Percentiles rank a stretch among this genome's conserved stretches.
Conservation (phyloP, 2,888 invertebrate genomes). For the Galeruca laticollis region DNA sequence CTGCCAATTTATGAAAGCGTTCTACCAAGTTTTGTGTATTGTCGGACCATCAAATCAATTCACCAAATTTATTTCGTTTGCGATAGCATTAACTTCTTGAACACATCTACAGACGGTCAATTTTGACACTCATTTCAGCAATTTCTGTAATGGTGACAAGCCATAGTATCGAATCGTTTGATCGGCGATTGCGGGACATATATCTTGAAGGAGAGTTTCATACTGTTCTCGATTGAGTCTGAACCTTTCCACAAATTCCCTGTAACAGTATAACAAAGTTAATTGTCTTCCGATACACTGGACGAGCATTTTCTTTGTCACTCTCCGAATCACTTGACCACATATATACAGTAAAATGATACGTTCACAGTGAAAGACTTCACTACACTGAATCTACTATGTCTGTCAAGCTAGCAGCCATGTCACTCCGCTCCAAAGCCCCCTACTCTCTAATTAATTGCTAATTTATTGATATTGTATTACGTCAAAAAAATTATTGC, state of each 20-base stretch:
- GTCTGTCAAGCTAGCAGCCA: too few species aligned
- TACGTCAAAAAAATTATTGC: too few species aligned
- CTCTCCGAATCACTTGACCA: constrained; percentile 14
- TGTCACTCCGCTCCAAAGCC: too few species aligned
- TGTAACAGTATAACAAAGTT: constrained; percentile 21
- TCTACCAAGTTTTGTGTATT: too few species aligned
- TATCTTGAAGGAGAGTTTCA: constrained; percentile 9
- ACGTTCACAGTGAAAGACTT: too few species aligned
- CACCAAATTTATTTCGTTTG: constrained; percentile 45
- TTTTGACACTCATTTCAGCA: constrained; percentile 50
- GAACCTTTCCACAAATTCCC: constrained; percentile 39
- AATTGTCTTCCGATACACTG: constrained; percentile 16
- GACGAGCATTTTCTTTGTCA: constrained; percentile 13
- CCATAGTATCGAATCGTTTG: constrained; percentile 39
- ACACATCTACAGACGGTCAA: constrained; percentile 50
- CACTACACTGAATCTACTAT: too few species aligned
- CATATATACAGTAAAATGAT: constrained; percentile 15
- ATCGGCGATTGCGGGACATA: too few species aligned
- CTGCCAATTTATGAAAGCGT: constrained; percentile 37
- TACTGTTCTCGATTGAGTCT: constrained; percentile 31
- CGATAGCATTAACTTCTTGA: too few species aligned
- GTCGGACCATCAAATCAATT: constrained; percentile 30
- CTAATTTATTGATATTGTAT: too few species aligned
- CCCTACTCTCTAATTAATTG: too few species aligned
- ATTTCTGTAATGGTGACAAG: constrained; percentile 34